Evolutionary conservation across 2,113 vertebrate species (phyloP).

Genomic region (Falco punctatus): DNA sequence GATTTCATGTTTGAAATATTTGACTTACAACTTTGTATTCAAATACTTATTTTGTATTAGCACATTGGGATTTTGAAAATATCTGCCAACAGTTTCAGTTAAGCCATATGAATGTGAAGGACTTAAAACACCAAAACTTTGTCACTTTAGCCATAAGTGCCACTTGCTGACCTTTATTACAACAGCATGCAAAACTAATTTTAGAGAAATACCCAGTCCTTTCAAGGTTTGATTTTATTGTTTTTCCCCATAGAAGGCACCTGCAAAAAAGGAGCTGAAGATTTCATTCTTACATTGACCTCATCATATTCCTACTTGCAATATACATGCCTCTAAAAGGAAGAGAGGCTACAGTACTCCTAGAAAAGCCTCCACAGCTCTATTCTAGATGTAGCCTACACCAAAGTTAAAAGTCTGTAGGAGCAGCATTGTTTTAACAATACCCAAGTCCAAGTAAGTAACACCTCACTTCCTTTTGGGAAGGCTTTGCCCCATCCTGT

Average conservation of each 20-base stretch:
- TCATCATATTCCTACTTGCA: neutral
- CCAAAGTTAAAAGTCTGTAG: neutral
- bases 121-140: neutral
- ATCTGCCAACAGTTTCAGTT: neutral
- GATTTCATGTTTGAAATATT: neutral
- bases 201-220: neutral
- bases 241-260: neutral
- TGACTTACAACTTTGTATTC: neutral
- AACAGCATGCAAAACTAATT: neutral
- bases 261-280: conserved; percentile 1
- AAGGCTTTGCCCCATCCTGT: neutral
- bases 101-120: neutral
- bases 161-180: conserved; percentile 11
- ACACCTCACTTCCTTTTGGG: neutral
- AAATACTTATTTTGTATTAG: neutral
- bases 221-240: neutral
- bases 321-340: neutral
- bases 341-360: neutral
- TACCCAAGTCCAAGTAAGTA: conserved; percentile 5
- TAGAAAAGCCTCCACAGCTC: neutral
- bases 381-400: neutral
- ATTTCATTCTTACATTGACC: neutral
- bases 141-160: conserved; percentile 50
- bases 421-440: neutral
- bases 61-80: neutral